A percentile compares a stretch with the other conserved stretches of the same genome.
Conservation (phyloP, 2,888 invertebrate genomes). For the Pemphredon lugubris region DNA sequence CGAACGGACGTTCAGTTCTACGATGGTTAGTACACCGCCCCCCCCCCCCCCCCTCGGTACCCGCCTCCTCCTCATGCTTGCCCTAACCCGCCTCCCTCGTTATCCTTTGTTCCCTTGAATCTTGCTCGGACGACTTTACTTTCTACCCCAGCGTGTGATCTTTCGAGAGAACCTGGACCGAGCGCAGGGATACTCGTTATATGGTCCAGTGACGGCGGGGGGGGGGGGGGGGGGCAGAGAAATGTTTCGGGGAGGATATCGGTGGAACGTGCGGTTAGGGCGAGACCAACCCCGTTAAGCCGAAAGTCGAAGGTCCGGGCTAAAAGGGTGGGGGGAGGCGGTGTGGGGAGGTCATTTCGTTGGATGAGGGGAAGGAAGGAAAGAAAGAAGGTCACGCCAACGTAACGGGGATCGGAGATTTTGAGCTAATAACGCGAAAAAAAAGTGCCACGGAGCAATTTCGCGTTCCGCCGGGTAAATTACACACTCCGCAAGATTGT, state of each 20-base stretch:
- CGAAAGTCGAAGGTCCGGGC: not conserved
- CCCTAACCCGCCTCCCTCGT: not conserved
- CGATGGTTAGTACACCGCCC: conserved; percentile 46
- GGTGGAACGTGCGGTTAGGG: not conserved
- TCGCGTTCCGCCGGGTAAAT: conserved; percentile 68
- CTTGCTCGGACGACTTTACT: conserved; percentile 1
- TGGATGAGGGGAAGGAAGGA: not conserved
- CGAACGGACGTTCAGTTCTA: conserved; percentile 28
- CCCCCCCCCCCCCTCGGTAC: conserved; percentile 18
- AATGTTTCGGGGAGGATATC: not conserved
- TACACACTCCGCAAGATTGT: conserved; percentile 69
- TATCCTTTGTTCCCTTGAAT: conserved; percentile 12
- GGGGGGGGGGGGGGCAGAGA: not conserved
- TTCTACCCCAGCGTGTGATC: conserved; percentile 8
- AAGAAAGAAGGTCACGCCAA: conserved; percentile 6
- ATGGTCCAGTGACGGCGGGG: conserved; percentile 7
- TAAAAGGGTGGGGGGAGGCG: not conserved
- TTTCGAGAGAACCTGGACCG: conserved; percentile 12
- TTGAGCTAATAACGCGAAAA: conserved; percentile 60
- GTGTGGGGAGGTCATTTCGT: not conserved
- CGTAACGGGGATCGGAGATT: conserved; percentile 9
- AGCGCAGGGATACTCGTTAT: conserved; percentile 28
- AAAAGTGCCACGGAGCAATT: conserved; percentile 63
- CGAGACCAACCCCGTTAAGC: not conserved
- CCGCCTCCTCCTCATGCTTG: not conserved